Conservation (phyloP, 2,888 invertebrate genomes). For the Pachymerium ferrugineum region DNA sequence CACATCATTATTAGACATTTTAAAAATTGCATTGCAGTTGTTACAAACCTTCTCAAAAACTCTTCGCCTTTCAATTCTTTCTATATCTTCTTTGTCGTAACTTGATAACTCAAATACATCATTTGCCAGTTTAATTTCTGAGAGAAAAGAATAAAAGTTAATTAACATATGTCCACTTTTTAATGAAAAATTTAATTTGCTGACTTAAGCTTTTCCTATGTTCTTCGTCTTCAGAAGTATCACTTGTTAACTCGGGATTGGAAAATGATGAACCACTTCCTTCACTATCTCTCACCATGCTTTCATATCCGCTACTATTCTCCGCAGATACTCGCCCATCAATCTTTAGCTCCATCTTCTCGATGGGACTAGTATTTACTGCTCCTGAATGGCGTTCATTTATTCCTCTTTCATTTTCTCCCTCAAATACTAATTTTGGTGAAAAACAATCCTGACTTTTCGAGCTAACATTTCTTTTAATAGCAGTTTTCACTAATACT, state of each 20-base stretch:
- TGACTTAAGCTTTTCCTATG: slow-evolving; percentile 37
- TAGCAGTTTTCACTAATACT: background rate
- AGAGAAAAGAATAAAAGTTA: background rate
- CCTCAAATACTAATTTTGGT: no score
- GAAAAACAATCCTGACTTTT: no score
- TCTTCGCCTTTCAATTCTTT: slow-evolving; percentile 51
- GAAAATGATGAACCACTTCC: slow-evolving; percentile 37
- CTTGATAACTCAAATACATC: slow-evolving; percentile 45
- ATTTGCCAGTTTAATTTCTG: background rate
- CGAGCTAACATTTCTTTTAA: background rate
- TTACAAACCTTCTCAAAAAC: slow-evolving; percentile 44
- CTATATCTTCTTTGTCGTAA: slow-evolving; percentile 53
- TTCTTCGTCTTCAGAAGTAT: slow-evolving; percentile 33
- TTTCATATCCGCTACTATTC: slow-evolving; percentile 75
- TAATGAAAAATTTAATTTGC: background rate
- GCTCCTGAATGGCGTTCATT: no score
- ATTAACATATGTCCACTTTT: background rate
- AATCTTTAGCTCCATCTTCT: background rate
- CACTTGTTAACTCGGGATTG: slow-evolving; percentile 21
- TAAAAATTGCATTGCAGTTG: background rate
- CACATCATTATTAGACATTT: no score
- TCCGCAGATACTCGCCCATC: slow-evolving; percentile 52
- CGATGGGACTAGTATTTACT: background rate
- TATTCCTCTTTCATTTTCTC: no score
- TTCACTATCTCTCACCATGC: slow-evolving; percentile 64